phyloP scores from a whole-genome alignment of 2,888 invertebrate genomes.

The Linyphia triangularis region DNA sequence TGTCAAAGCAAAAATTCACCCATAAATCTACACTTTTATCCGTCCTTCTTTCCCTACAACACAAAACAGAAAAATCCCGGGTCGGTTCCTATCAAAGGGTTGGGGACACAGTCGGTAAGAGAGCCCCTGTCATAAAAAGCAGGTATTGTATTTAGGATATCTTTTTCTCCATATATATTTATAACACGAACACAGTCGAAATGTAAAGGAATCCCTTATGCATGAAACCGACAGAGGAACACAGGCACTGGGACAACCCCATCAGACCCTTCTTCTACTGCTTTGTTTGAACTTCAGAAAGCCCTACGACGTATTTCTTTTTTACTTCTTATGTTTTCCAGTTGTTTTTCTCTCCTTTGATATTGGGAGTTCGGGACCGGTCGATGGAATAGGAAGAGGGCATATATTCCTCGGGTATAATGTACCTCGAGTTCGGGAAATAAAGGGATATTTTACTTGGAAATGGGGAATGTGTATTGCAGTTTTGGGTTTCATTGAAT shows the following conservation, averaged over 20 bases:
- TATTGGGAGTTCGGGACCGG: conserved; percentile 2
- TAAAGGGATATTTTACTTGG: background rate
- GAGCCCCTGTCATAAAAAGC: conserved; percentile 45
- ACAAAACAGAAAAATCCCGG: background rate
- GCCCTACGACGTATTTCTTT: background rate
- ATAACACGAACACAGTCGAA: conserved; percentile 31
- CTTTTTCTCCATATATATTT: conserved; percentile 53
- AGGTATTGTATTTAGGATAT: conserved; percentile 53
- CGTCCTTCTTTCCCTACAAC: background rate
- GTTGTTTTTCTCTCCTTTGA: background rate
- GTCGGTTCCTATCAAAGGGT: background rate
- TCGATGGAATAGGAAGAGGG: background rate
- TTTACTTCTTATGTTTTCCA: background rate
- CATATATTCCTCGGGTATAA: conserved; percentile 6
- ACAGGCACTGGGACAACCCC: conserved; percentile 1
- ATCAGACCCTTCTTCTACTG: background rate
- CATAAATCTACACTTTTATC: conserved; percentile 21
- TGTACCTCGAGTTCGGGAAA: conserved; percentile 1
- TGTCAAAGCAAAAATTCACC: conserved; percentile 8
- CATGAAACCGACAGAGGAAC: conserved; percentile 51
- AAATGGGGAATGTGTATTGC: background rate
- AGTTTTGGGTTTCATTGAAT: background rate
- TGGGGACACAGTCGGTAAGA: conserved; percentile 1
- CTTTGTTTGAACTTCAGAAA: conserved; percentile 10
- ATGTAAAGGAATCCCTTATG: conserved; percentile 40